Percentiles rank a stretch among this genome's conserved stretches.
phyloP scores from a whole-genome alignment of 2,888 invertebrate species.

The Megastigmus dorsalis region DNA sequence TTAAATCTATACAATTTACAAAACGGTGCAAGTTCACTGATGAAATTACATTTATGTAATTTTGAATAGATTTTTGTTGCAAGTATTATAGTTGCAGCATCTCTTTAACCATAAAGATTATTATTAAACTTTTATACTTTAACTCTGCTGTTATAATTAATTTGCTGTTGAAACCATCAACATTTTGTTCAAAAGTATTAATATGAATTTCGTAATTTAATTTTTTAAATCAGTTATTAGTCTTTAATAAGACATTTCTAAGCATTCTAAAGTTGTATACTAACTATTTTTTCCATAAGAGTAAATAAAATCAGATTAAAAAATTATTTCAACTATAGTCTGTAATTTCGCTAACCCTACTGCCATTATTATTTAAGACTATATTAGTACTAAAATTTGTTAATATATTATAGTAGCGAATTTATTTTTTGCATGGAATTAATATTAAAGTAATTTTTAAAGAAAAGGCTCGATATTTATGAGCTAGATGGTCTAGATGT shows the following conservation, averaged over 20 bases:
- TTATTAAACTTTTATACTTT: constrained; percentile 31
- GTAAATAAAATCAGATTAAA: constrained; percentile 21
- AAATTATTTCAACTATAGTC: neutral
- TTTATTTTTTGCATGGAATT: neutral
- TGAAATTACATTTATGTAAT: constrained; percentile 17
- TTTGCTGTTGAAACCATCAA: neutral
- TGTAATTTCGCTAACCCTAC: neutral
- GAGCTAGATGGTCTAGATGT: no score
- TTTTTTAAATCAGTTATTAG: constrained; percentile 7
- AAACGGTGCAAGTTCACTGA: neutral
- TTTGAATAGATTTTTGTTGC: constrained; percentile 12
- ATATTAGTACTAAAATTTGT: neutral
- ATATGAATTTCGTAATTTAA: constrained; percentile 25
- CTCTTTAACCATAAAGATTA: constrained; percentile 10
- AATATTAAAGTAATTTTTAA: neutral
- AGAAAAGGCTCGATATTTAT: no score
- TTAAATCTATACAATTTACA: constrained; percentile 20
- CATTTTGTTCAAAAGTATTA: constrained; percentile 5
- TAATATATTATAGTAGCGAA: neutral
- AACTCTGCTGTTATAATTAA: neutral
- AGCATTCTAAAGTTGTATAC: constrained; percentile 27
- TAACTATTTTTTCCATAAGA: constrained; percentile 31
- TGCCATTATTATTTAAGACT: neutral
- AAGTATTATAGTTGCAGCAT: constrained; percentile 24
- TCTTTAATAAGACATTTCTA: constrained; percentile 24